These are phyloP conservation scores for Dione vanillae DNA, from an alignment of 2,888 invertebrate genomes.

Conservation along the genomic window DNA sequence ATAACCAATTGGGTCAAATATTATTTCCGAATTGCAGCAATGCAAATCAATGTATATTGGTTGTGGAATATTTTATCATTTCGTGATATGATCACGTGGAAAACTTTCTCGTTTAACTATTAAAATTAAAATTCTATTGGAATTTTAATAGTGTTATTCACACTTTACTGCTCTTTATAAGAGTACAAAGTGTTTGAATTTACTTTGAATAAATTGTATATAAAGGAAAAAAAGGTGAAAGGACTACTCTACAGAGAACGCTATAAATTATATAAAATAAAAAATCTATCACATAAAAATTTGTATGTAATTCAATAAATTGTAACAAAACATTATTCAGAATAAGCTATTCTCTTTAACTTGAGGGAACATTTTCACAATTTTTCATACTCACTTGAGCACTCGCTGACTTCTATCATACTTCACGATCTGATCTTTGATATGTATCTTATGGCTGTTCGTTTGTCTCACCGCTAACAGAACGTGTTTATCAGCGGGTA, in stretches of 20 bases:
- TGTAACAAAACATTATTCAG: not conserved
- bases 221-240: not conserved
- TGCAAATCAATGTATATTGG: constrained; percentile 34
- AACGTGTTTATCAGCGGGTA: constrained; percentile 89
- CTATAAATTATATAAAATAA: not conserved
- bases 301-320: not conserved
- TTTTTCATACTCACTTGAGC: constrained; percentile 84
- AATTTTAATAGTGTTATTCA: not conserved
- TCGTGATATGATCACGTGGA: constrained; percentile 27
- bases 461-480: constrained; percentile 90
- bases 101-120: constrained; percentile 17
- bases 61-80: constrained; percentile 36
- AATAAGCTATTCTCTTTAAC: not conserved
- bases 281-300: not conserved
- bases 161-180: not conserved
- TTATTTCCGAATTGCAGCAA: constrained; percentile 29
- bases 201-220: not conserved
- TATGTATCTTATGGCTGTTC: constrained; percentile 90
- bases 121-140: constrained; percentile 12
- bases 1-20: constrained; percentile 28
- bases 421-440: constrained; percentile 90
- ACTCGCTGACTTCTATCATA: constrained; percentile 90
- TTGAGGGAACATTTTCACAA: not conserved
- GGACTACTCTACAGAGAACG: too few relatives aligned
- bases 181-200: not conserved